These are phyloP conservation scores for Actinemys pallida DNA, from an alignment of 2,113 vertebrate genomes.

Conservation along the genomic window DNA sequence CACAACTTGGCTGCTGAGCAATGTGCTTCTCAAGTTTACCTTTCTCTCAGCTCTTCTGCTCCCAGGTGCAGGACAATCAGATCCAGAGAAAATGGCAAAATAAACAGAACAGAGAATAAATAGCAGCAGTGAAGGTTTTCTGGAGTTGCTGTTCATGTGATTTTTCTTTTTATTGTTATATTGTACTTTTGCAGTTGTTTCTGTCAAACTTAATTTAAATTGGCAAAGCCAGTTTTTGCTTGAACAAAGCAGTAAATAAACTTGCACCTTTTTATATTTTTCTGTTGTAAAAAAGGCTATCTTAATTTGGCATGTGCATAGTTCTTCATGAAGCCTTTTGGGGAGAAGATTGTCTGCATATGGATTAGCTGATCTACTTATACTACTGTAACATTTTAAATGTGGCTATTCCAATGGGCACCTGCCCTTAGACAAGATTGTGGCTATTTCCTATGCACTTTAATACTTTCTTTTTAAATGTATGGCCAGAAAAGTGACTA, in stretches of 20 bases:
- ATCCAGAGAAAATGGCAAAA: background rate
- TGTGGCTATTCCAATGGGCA: background rate
- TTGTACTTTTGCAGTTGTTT: background rate
- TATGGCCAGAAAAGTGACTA: background rate
- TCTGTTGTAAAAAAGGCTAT: background rate
- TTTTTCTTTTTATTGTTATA: background rate
- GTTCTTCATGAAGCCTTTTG: background rate
- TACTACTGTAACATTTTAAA: background rate
- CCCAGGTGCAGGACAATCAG: background rate
- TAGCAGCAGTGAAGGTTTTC: background rate
- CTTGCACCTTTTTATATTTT: background rate
- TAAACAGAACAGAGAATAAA: background rate
- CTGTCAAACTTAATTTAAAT: background rate
- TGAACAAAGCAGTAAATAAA: background rate
- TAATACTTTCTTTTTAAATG: background rate
- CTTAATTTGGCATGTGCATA: background rate
- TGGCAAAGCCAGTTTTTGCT: background rate
- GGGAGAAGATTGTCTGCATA: background rate
- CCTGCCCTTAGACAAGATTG: background rate
- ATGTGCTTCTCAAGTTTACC: background rate
- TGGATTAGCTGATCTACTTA: background rate
- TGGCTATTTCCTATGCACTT: background rate
- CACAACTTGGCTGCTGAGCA: conserved; percentile 1
- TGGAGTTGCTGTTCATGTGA: too few relatives aligned
- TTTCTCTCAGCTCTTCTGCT: background rate